phyloP scores from a whole-genome alignment of 35 echinoderm and acorn worm species.

The Eucidaris tribuloides region DNA sequence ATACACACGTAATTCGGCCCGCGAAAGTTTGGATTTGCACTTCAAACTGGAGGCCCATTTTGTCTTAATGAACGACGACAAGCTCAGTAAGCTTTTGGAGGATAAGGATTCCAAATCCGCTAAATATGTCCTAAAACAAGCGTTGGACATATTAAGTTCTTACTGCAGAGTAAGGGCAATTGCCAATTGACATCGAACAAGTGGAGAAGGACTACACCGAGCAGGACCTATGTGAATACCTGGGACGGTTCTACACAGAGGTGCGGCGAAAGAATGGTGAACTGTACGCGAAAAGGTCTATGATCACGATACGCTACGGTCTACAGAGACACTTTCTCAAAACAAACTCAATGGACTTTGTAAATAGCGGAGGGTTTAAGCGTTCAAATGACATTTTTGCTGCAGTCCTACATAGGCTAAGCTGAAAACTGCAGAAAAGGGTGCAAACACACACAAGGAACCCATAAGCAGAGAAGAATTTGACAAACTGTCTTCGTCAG shows the following conservation, averaged over 20 bases:
- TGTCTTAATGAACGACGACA: neutral
- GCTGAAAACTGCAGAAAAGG: neutral
- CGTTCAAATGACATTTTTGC: neutral
- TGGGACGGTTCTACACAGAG: neutral
- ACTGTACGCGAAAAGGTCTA: slow-evolving; percentile 17
- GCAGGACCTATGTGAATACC: neutral
- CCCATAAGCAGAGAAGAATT: slow-evolving; percentile 17
- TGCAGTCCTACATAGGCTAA: neutral
- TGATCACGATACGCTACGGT: neutral
- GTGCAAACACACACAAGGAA: slow-evolving; percentile 21
- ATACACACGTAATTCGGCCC: neutral
- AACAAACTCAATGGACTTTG: neutral
- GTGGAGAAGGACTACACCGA: neutral
- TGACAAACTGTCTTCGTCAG: slow-evolving; percentile 3
- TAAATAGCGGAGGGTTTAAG: neutral
- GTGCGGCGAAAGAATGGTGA: neutral
- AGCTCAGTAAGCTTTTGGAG: neutral
- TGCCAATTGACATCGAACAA: too few relatives aligned
- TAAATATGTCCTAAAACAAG: neutral
- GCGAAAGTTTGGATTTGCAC: neutral
- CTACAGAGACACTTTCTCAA: slow-evolving; percentile 22
- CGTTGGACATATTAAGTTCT: neutral
- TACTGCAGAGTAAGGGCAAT: neutral
- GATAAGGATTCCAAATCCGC: neutral
- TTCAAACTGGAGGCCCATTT: neutral